Evolutionary conservation across 2,797 vertebrate genomes (phyloP), one percentile per base, ranked within the genome.

Genomic region (Pachyuromys duprasi): DNA sequence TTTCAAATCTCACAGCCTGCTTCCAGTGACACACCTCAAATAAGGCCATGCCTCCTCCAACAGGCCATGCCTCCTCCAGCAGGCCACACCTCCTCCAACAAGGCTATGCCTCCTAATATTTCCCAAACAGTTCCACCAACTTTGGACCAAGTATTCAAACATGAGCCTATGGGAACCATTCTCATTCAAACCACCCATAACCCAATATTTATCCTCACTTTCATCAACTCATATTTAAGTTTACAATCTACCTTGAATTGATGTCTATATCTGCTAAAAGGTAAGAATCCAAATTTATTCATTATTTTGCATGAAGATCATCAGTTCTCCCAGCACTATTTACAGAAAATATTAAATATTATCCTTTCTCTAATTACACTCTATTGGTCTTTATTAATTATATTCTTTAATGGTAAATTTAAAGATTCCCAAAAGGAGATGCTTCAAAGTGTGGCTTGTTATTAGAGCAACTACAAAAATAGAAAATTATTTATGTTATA

Each of bases 381-480:
- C 8, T 67, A 83, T 36, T 95, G 55, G 9, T 12, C 8, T 72
- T 78, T 95, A 80, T 12, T 55, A 45, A 31, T 60, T 81, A 39
- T 63, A 94, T 18, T 86, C 49, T 87, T 76, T 11, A 69, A 75
- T 89, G 42, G 14, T 74, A 91, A 89, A 93, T 42, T 74, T 95
- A 55, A 93, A 86, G 82, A 22, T 81, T 8, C 28, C n/a, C 84
- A 82, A 86, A 86, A 92, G 95, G 89, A 45, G 79, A 57, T 3
- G 28, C 28, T 93, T 70, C 53, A 39, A 28, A 76, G 42, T 55
- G 7, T 63, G 15, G 8, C 57, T 78, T 81, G 36, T 57, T 82
- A 12, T 83, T 87, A 65, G n/a, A 69, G 53, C 5, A 92, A 89
- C 2, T 20, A 92, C n/a, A 87, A 91, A 95, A 87, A 76, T 72